Evolutionary conservation across 2,888 invertebrate genomes (phyloP).

Genomic region (Dynastes grantii): DNA sequence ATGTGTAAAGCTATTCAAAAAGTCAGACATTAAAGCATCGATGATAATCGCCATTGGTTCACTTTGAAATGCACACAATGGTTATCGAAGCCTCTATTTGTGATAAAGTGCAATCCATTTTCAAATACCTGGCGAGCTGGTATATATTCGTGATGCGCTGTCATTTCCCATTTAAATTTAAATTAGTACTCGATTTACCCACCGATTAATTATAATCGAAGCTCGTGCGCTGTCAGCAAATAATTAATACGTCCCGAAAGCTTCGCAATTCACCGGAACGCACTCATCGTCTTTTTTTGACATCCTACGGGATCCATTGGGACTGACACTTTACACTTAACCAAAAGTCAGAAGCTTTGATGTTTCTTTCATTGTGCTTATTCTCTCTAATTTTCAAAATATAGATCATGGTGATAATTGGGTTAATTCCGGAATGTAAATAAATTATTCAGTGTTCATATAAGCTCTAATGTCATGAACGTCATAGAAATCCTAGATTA

Average conservation of each 20-base stretch:
- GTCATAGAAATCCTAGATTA: too few species aligned
- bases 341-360: too few species aligned
- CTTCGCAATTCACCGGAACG: slow-evolving; percentile 10
- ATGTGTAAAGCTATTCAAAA: too few species aligned
- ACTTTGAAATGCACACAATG: background rate
- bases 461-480: too few species aligned
- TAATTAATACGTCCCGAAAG: slow-evolving; percentile 9
- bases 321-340: too few species aligned
- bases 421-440: too few species aligned
- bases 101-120: background rate
- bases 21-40: too few species aligned
- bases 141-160: slow-evolving; percentile 11
- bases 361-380: too few species aligned
- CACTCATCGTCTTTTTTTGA: background rate
- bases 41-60: background rate
- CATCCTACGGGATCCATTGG: too few species aligned
- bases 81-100: background rate
- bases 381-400: too few species aligned
- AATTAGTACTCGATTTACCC: slow-evolving; percentile 25
- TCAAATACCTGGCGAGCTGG: background rate
- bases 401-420: too few species aligned
- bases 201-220: slow-evolving; percentile 22
- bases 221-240: slow-evolving; percentile 19
- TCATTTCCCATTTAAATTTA: slow-evolving; percentile 21
- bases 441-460: too few species aligned